Base-by-base conservation (phyloP, 1,140 invertebrate genomes). In the Anthonomus grandis region DNA sequence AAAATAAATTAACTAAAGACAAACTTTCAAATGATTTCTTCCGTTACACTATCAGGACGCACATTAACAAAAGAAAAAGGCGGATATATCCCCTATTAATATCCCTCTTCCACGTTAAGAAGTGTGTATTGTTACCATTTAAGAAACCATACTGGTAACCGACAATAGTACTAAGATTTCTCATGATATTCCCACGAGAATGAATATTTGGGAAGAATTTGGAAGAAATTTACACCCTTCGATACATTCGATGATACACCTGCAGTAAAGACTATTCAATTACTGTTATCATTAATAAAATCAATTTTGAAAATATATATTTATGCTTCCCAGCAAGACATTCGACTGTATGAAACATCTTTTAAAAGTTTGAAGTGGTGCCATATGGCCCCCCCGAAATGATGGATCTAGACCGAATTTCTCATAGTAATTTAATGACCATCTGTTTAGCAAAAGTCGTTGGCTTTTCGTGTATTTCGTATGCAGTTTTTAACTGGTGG, bases 91-190 rank as follows among this genome's bases (percentile, higher is more conserved):
- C 38, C 38, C 38, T 41, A 41, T 41, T 8, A n/a, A n/a, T 41
- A n/a, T 41, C 19, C 38, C 9, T n/a, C 10, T 41, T 1, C 13
- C 17, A 41, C 38, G 17, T 17, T 18, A 41, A 41, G 38, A 12
- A 41, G 38, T 41, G 15, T 8, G 8, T 17, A 41, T 41, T 41
- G 38, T 41, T 41, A 41, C 10, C 10, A 18, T 17, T n/a, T 3
- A 41, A 17, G 17, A 41, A 17, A 41, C 38, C 38, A 41, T 41
- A 41, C 38, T 41, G 38, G 38, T 41, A 41, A n/a, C 10, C 19
- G 17, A n/a, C n/a, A n/a, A n/a, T n/a, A n/a, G n/a, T n/a, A n/a
- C n/a, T n/a, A 41, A 41, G 38, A 41, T 41, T 41, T 41, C 31
- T 13, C 31, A 34, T 12, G 13, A 10, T 41, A 9, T 41, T 41